These are phyloP conservation scores for Callochromis pleurospilus DNA, from an alignment of 2,113 vertebrate genomes.

Conservation along the genomic window DNA sequence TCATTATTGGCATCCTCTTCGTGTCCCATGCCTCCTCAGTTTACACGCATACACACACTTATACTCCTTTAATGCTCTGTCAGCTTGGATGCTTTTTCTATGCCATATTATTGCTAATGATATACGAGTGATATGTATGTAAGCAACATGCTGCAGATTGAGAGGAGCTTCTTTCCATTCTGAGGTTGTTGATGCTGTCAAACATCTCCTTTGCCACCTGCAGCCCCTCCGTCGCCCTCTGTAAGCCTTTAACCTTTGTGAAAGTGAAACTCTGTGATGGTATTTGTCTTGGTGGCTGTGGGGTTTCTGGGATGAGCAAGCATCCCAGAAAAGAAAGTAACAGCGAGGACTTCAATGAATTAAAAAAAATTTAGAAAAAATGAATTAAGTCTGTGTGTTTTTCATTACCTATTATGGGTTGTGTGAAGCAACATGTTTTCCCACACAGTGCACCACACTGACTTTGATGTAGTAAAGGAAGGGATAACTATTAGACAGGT, in stretches of 20 bases:
- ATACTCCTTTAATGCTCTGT: slow-evolving; percentile 56
- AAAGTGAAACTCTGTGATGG: slow-evolving; percentile 67
- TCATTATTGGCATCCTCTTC: neutral
- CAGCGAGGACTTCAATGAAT: slow-evolving; percentile 42
- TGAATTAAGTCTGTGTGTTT: neutral
- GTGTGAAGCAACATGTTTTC: neutral
- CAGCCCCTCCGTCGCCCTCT: neutral
- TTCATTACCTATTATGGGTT: neutral
- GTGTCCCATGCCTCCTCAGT: slow-evolving; percentile 41
- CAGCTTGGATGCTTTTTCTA: slow-evolving; percentile 66
- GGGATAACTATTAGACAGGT: neutral
- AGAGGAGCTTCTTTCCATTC: slow-evolving; percentile 33
- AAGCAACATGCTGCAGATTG: slow-evolving; percentile 56
- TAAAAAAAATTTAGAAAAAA: slow-evolving; percentile 20
- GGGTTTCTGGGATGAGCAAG: slow-evolving; percentile 54
- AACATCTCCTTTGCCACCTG: neutral
- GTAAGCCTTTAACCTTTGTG: slow-evolving; percentile 40
- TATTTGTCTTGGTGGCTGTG: slow-evolving; percentile 65
- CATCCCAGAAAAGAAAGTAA: neutral
- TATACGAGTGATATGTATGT: slow-evolving; percentile 67
- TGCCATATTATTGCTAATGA: slow-evolving; percentile 63
- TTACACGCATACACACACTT: slow-evolving; percentile 25
- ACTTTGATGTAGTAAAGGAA: neutral
- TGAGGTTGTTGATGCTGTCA: slow-evolving; percentile 46
- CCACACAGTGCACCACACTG: neutral